Conservation (phyloP, 2,797 vertebrate genomes). For the Nasua narica region DNA sequence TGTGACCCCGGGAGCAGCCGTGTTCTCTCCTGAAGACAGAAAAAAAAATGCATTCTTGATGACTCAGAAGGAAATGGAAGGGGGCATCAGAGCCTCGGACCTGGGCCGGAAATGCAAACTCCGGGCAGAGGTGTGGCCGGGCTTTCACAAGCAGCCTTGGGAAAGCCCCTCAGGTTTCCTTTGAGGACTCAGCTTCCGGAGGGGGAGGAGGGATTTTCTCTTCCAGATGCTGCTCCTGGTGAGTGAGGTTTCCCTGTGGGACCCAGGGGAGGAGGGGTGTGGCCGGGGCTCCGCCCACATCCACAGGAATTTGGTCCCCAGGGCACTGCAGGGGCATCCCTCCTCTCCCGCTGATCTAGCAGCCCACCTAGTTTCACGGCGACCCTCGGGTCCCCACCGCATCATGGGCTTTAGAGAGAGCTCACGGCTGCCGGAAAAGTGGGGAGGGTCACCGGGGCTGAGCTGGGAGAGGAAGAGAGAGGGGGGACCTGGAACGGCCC, state of each 20-base stretch:
- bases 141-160: no score
- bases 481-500: not conserved
- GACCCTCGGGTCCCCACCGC: accelerated
- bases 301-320: not conserved
- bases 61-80: not conserved
- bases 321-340: accelerated
- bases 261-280: no score
- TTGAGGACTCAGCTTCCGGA: not conserved
- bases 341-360: not conserved
- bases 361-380: accelerated
- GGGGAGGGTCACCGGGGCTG: not conserved
- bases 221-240: accelerated
- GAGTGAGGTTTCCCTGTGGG: not conserved
- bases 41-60: no score
- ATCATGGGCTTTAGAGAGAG: accelerated
- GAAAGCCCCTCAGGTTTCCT: accelerated
- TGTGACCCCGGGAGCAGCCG: not conserved
- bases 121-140: not conserved
- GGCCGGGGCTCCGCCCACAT: not conserved
- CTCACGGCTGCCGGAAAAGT: accelerated
- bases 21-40: not conserved
- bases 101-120: not conserved
- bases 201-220: no score
- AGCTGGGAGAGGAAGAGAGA: not conserved
- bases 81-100: not conserved